Base-by-base conservation (phyloP, 1,140 invertebrate species). In the Wasmannia auropunctata region DNA sequence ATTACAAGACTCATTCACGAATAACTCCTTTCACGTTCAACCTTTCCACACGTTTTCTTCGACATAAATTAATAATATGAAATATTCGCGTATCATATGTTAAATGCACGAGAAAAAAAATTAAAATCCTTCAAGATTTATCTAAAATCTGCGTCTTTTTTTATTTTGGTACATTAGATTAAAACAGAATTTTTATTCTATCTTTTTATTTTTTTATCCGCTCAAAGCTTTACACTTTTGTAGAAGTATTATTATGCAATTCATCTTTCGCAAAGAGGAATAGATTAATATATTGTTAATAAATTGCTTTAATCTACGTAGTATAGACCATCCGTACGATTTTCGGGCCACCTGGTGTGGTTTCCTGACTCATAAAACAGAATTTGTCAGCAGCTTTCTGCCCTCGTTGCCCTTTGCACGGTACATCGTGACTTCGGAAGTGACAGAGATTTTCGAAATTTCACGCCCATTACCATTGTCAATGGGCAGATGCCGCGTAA, bases 381-480 rank as follows among this genome's bases (percentile, higher is more conserved):
- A 94, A 95, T 95, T 95, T 95, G 94, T 95, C 94, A 94, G 91
- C 92, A 94, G 89, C 69, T 87, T 77, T 88, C 86, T 86, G 69
- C 65, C 31, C 54, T 7, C 81, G 56, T 67, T 63, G n/a, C 19
- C 51, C 40, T 90, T 86, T 86, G 51, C 86, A 81, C 46, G 77
- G 81, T 43, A 31, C 54, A 85, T 72, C 81, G 56, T 77, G 79
- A 88, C 70, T 90, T 88, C 58, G 51, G 60, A 77, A 31, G 54
- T 85, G 72, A 86, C 79, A 90, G 90, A 92, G 89, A 93, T 94
- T 94, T 92, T 91, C 76, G 92, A 94, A 94, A 95, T 94, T 95
- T 95, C 94, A 95, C 94, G 94, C 94, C 94, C 92, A 95, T 95
- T 94, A 94, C 92, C 87, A 94, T 94, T 94, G 94, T 94, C 88